Conservation (phyloP, 35 echinoderm and acorn worm genomes). For the Ophiothrix spiculata region DNA sequence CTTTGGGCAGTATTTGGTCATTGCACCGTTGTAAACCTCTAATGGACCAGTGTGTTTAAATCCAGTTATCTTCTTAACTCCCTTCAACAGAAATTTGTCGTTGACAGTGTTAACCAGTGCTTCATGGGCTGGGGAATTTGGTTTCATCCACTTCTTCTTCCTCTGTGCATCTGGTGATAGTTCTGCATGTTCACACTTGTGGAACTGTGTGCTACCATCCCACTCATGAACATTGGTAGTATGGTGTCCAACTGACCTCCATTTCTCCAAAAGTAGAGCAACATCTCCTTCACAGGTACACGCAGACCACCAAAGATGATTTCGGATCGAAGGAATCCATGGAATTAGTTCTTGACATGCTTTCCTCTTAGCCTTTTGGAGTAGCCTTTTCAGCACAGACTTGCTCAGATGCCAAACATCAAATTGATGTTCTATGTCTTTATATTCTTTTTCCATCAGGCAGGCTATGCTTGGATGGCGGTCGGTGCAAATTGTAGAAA, state of each 20-base stretch:
- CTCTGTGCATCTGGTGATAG: background rate
- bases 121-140: constrained; percentile 10
- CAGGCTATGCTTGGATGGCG: constrained; percentile 19
- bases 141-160: constrained; percentile 18
- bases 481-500: constrained; percentile 16
- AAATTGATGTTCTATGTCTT: constrained; percentile 25
- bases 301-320: constrained; percentile 29
- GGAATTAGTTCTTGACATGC: background rate
- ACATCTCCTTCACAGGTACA: background rate
- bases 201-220: background rate
- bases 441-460: constrained; percentile 12
- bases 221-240: background rate
- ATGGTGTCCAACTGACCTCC: background rate
- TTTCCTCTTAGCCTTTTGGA: background rate
- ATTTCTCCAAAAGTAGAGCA: background rate
- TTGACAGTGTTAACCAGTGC: constrained; percentile 20
- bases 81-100: constrained; percentile 18
- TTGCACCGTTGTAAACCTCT: constrained; percentile 17
- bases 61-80: constrained; percentile 20
- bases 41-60: constrained; percentile 24
- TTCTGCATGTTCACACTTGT: constrained; percentile 7
- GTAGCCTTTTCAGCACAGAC: background rate
- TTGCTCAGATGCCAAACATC: constrained; percentile 37
- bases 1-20: constrained; percentile 51
- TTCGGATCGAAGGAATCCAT: constrained; percentile 15